Conservation (phyloP, 2,888 invertebrate species). For the Acanthococcus lagerstroemiae region DNA sequence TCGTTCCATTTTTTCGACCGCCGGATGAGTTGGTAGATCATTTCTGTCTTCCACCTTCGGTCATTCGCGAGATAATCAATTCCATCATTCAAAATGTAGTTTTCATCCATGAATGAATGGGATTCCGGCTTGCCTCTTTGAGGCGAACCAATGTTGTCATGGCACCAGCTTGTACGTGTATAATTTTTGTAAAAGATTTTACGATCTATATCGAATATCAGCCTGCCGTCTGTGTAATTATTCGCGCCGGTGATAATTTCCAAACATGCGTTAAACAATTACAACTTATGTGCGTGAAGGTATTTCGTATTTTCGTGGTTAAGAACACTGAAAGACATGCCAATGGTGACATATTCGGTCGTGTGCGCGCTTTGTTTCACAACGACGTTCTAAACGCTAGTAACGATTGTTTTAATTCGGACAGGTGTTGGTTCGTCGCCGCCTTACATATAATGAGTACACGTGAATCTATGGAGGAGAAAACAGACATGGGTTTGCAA, state of each 20-base stretch:
- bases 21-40: neutral
- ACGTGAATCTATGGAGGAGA: slow-evolving; percentile 31
- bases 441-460: slow-evolving; percentile 25
- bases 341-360: slow-evolving; percentile 15
- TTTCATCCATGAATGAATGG: slow-evolving; percentile 31
- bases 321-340: slow-evolving; percentile 25
- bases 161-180: slow-evolving; percentile 30
- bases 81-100: slow-evolving; percentile 14
- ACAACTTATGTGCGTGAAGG: slow-evolving; percentile 29
- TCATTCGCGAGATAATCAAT: neutral
- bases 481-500: slow-evolving; percentile 26
- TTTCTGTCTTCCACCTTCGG: neutral
- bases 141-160: slow-evolving; percentile 32
- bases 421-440: slow-evolving; percentile 11
- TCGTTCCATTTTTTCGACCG: neutral
- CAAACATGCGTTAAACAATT: slow-evolving; percentile 19
- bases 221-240: neutral
- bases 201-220: slow-evolving; percentile 6
- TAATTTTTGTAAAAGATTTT: slow-evolving; percentile 25
- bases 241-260: slow-evolving; percentile 21
- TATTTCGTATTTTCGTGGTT: slow-evolving; percentile 20
- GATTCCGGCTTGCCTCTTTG: slow-evolving; percentile 31
- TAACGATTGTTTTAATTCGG: neutral
- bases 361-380: slow-evolving; percentile 13
- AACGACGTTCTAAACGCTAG: slow-evolving; percentile 9